Evolutionary conservation across 1,140 invertebrate species (phyloP), one percentile per base, ranked within the genome.

Genomic region (Cataglyphis hispanica): DNA sequence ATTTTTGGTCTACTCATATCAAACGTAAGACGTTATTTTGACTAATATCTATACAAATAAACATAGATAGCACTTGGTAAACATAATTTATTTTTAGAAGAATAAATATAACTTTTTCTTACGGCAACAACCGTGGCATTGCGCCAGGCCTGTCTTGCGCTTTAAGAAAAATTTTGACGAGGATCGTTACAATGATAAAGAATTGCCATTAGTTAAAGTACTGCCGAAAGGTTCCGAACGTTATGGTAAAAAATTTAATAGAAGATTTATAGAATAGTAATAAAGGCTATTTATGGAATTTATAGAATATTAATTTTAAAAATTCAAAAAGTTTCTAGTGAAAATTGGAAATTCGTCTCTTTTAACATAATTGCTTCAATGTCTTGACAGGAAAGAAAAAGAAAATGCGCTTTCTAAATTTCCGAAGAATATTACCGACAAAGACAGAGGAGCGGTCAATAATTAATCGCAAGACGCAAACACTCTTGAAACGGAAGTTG

Each of bases 381-480:
- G 13, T 75, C 0, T 19, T 64, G 19, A 58, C 11, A 75, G 72
- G 22, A 60, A 27, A 34, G 10, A 75, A 19, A 16, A 75, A 37
- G 27, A 40, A 75, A 11, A 31, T 1, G 19, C 8, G 13, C 1
- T 74, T 75, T 0, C 69, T 75, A 0, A 66, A n/a, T 6, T 84
- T 53, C 19, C 43, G 16, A 56, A 75, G 53, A 1, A 0, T 11
- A 25, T 13, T 7, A 4, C 37, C 1, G 10, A 27, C 10, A 2
- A 22, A 22, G 3, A 64, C 2, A 77, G 77, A 34, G 22, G 77
- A n/a, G 86, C 90, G 7, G 72, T 72, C 0, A 69, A 27, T 61
- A 2, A 88, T 90, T 19, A 43, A 43, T 43, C 86, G 78, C 46
- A 11, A 69, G 8, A 16, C 64, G 16, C 7, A 27, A 1, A 85